Conservation (phyloP, 35 echinoderm and acorn worm genomes). For the Acanthaster planci region DNA sequence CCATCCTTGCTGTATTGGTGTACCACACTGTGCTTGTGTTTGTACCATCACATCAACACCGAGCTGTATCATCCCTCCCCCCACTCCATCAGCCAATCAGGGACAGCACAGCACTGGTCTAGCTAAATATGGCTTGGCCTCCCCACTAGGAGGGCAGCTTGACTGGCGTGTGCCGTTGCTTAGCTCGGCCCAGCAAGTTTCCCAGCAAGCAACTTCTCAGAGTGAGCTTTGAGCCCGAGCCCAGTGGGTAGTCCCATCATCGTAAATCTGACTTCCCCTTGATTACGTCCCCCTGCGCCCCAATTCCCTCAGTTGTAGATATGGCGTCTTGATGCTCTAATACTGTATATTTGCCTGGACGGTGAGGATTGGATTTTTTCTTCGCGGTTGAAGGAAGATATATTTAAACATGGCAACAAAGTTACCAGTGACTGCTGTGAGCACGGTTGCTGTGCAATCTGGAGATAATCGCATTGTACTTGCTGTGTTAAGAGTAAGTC, state of each 20-base stretch:
- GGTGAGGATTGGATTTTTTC: not conserved
- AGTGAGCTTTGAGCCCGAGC: not conserved
- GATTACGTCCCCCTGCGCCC: constrained; percentile 24
- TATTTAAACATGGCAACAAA: constrained; percentile 2
- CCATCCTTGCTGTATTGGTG: not conserved
- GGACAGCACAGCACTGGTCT: not conserved
- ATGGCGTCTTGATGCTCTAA: constrained; percentile 14
- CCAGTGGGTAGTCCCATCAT: constrained; percentile 5
- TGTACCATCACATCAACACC: not conserved
- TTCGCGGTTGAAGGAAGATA: constrained; percentile 6
- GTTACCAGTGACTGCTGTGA: constrained; percentile 77
- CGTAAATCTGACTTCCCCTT: not conserved
- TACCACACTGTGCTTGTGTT: not conserved
- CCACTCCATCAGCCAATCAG: not conserved
- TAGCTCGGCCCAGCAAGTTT: constrained; percentile 3
- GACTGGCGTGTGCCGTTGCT: constrained; percentile 20
- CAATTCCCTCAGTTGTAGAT: constrained; percentile 11
- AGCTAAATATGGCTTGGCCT: constrained; percentile 20
- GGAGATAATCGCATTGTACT: constrained; percentile 90
- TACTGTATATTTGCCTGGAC: not conserved
- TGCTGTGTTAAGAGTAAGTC: constrained; percentile 93
- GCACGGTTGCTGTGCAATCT: constrained; percentile 86
- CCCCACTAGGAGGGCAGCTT: not conserved
- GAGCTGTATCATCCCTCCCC: not conserved
- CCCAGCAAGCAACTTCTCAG: not conserved